Evolutionary conservation across 2,888 invertebrate species (phyloP), one percentile per base, ranked within the genome.

Genomic region (Leistus spinibarbis): DNA sequence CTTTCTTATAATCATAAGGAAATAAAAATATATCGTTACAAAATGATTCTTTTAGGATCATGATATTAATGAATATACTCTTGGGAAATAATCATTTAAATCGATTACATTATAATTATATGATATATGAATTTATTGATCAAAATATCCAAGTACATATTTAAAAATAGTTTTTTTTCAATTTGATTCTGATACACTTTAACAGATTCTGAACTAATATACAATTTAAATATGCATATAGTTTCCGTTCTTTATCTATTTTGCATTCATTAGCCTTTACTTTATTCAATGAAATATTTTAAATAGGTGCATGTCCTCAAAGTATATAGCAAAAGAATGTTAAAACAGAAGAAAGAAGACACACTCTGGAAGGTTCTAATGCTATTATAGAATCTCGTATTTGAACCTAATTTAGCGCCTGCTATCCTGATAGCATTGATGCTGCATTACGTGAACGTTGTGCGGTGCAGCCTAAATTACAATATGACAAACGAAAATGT

Each of bases 311-410:
- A 40, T 40, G 40, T 13, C 40, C 7, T 40, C 40, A 40, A 40
- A 40, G 40, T 40, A 40, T 17, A 22, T 40, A 40, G 40, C 40
- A 40, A 40, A 40, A 40, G 10, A 40, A 40, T 70, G 53, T 53
- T 60, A n/a, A 62, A 16, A 23, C 23, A 70, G 40, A 70, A 70
- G 70, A 70, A 70, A 63, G 70, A 70, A 70, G 69, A 69, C 62
- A 69, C 62, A 53, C 20, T 40, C 16, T 63, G 63, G 70, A 70
- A 62, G 23, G 60, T 23, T 40, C 19, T 3, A 62, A 27, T 22
- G 23, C 13, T 57, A 57, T 17, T 23, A 69, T 22, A 1, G 40
- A 40, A 40, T 40, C n/a, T n/a, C 40, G 13, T 69, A 24, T 57
- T 69, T 24, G 23, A 69, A 53, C 57, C 27, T 23, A 69, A 27